Percentiles rank a stretch among this genome's conserved stretches.
These are phyloP conservation scores for Podabrus alpinus DNA, from an alignment of 2,888 invertebrate genomes.

Conservation along the genomic window DNA sequence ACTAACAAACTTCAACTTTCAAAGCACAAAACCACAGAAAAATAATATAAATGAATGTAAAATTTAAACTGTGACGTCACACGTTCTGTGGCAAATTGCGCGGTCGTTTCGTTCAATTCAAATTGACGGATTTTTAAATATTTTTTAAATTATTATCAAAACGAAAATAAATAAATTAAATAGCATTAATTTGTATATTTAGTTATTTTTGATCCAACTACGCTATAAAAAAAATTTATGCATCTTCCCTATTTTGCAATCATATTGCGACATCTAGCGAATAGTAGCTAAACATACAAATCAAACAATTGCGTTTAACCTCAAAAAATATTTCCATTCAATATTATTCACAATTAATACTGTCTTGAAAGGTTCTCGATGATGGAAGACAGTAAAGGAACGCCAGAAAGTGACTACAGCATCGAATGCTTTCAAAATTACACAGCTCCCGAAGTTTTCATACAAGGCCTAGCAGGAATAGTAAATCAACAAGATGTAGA, in stretches of 20 bases:
- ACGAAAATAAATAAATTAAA: too few species aligned
- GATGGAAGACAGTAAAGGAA: conserved; percentile 58
- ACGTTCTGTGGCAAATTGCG: too few species aligned
- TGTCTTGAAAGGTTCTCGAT: not conserved
- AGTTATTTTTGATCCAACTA: too few species aligned
- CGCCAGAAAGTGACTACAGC: conserved; percentile 71
- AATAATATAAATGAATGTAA: too few species aligned
- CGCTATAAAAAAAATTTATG: too few species aligned
- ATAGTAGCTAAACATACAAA: not conserved
- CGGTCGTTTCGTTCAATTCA: too few species aligned
- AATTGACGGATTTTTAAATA: too few species aligned
- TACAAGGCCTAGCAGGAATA: conserved; percentile 89
- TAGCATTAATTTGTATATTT: too few species aligned
- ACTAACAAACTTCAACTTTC: too few species aligned
- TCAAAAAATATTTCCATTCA: not conserved
- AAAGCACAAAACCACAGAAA: too few species aligned
- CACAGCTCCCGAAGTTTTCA: conserved; percentile 88
- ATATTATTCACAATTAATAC: not conserved
- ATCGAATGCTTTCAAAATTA: conserved; percentile 91
- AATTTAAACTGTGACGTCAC: too few species aligned
- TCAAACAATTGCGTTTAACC: not conserved
- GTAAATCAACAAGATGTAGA: conserved; percentile 91
- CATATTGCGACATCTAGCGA: not conserved
- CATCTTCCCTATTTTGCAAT: not conserved
- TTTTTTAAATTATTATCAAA: too few species aligned